These are phyloP conservation scores for Ophthalmolycus amberensis DNA, from an alignment of 2,113 vertebrate species.

Conservation along the genomic window DNA sequence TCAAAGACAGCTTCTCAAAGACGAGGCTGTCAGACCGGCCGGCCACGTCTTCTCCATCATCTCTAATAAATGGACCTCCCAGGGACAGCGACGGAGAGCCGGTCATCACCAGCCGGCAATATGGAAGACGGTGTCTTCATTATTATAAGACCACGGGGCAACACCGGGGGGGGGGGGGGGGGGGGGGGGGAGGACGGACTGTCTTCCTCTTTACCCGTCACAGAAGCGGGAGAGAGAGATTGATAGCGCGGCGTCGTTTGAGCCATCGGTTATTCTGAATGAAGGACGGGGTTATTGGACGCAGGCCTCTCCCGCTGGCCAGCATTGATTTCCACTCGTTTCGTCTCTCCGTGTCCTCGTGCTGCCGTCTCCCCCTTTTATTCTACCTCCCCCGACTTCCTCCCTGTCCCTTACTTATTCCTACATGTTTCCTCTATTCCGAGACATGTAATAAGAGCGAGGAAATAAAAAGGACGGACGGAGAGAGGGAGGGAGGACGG, in stretches of 20 bases:
- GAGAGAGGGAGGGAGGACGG: not conserved
- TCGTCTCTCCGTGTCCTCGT: constrained; percentile 72
- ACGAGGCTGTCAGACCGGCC: constrained; percentile 7
- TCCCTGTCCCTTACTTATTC: constrained; percentile 24
- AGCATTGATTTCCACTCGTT: constrained; percentile 80
- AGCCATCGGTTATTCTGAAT: constrained; percentile 81
- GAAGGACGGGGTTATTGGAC: constrained; percentile 77
- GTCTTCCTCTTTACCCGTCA: constrained; percentile 52
- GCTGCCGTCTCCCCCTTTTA: constrained; percentile 35
- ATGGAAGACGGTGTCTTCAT: constrained; percentile 45
- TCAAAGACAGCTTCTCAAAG: not conserved
- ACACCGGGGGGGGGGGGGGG: constrained; percentile 1
- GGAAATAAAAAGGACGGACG: constrained; percentile 20
- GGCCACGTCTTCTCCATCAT: not conserved
- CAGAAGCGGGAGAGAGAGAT: constrained; percentile 65
- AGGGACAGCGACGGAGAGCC: not conserved
- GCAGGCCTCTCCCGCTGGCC: constrained; percentile 64
- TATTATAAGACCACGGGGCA: constrained; percentile 18
- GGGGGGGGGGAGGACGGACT: not conserved
- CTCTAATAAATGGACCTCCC: constrained; percentile 9
- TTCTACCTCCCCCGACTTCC: constrained; percentile 20
- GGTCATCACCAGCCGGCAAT: not conserved
- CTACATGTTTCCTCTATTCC: constrained; percentile 25
- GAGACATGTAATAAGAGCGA: not conserved
- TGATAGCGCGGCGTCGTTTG: constrained; percentile 76